Base-by-base conservation (phyloP, 2,888 invertebrate species). In the Amblyjoppa fuscipennis region DNA sequence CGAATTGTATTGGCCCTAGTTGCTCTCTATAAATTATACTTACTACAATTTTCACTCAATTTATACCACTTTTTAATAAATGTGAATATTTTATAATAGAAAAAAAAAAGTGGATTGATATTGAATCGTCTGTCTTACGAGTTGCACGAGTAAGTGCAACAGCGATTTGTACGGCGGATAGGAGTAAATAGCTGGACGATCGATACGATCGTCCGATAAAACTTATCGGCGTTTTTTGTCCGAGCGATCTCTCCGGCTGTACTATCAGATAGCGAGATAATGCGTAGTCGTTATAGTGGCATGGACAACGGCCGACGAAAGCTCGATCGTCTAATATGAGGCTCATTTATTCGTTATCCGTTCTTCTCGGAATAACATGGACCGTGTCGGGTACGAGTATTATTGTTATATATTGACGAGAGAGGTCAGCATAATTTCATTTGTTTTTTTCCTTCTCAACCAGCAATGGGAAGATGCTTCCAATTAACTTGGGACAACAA, bases 171-270 rank as follows among this genome's bases (percentile, higher is more conserved):
- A n/a, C 25, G 41, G 3, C 2, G 34, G 7, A 6, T 4, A 1
- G 61, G 59, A 41, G 76, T 68, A 34, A 49, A 56, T 59, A 56
- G 53, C 49, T 28, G 38, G 34, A 25, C 76, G 73, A 76, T 83
- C 75, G 68, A 86, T 83, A 74, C 31, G 77, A 64, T 3, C 7
- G n/a, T 25, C 16, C 69, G 86, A 86, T 86, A 86, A 84, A 81
- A 51, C 75, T 86, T 86, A 86, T 86, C 86, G 71, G 76, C 13
- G 11, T 69, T 79, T 76, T 74, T 70, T 68, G 53, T 74, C 68
- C 51, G 59, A 73, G 68, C 69, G 45, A 49, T 66, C 53, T 61
- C 73, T 77, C 34, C 25, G n/a, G 71, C 56, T 38, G 49, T 75
- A 78, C 20, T 78, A 85, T 81, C 78, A 75, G 85, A 82, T 85